Evolutionary conservation across 2,888 invertebrate genomes (phyloP), one percentile per base, ranked within the genome.

Genomic region (Cryptus armator): DNA sequence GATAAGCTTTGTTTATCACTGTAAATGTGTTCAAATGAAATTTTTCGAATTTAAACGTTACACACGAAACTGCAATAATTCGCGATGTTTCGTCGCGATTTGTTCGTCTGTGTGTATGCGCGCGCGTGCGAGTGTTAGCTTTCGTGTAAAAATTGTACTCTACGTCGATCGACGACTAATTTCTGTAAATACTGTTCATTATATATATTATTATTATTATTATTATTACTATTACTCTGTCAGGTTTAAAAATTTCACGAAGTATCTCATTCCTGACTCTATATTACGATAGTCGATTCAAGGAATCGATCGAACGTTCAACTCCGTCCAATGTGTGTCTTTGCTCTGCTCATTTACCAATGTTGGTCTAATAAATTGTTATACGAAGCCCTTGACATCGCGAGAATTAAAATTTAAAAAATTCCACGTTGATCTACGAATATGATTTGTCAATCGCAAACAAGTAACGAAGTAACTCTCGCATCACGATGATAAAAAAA

Each of bases 271-370:
- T 84, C 76, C 75, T 64, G 59, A 53, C 44, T 66, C n/a, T 24
- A 24, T 24, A 37, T 7, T 66, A 44, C 70, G 72, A 62, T 59
- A 71, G n/a, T 79, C 67, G 81, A 14, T 48, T 87, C 88, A 9
- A 37, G 87, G 74, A 88, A 87, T 87, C 86, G 37, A 84, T 83
- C 67, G 84, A 89, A 85, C 89, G 86, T 88, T 89, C 87, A 90
- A 37, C 88, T 92, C 91, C 91, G 91, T 91, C 91, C 91, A 91
- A 75, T 87, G 82, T 89, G 83, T 89, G 81, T 64, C 84, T 83
- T 81, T 85, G 81, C 56, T 66, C 51, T 19, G 62, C 14, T 74
- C 46, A 68, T 70, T 71, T 51, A 4, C 37, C 44, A 67, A 48
- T 43, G 64, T 68, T 48, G 14, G 32, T 68, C 67, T 64, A 71